phyloP scores from a whole-genome alignment of 1,140 invertebrate genomes.

The Melitaea cinxia region DNA sequence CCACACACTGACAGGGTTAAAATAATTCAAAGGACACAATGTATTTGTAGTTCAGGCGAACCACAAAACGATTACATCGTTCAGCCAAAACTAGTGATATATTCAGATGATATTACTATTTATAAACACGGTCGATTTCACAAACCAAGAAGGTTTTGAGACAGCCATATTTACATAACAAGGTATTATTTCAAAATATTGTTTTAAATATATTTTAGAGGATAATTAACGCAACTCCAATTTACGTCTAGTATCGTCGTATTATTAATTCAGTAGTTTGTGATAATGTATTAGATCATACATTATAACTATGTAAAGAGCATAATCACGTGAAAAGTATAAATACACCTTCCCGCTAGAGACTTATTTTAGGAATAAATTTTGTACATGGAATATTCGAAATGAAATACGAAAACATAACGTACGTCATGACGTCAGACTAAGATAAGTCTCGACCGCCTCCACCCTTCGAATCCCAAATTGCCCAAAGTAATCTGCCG shows the following conservation, averaged over 20 bases:
- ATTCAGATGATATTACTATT: background rate
- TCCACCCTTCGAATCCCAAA: conserved; percentile 56
- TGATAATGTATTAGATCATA: too few species aligned
- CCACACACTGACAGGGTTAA: conserved; percentile 64
- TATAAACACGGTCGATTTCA: too few species aligned
- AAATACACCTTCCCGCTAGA: background rate
- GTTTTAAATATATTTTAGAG: too few species aligned
- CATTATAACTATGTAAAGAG: too few species aligned
- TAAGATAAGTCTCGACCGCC: conserved; percentile 50
- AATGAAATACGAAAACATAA: conserved; percentile 11
- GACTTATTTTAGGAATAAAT: background rate
- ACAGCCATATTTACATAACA: too few species aligned
- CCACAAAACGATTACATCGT: conserved; percentile 10
- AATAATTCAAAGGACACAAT: conserved; percentile 52
- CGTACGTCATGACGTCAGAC: conserved; percentile 48
- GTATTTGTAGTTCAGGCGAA: conserved; percentile 19
- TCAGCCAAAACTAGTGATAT: background rate
- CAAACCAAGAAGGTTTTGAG: too few species aligned
- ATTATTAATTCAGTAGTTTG: too few species aligned
- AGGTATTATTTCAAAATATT: too few species aligned
- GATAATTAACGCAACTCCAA: too few species aligned
- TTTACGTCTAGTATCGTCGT: too few species aligned
- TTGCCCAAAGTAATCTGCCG: conserved; percentile 63
- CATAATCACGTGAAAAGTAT: too few species aligned
- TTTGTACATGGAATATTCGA: background rate